Percentiles rank a stretch among this genome's conserved stretches.
Conservation (phyloP, 2,797 vertebrate genomes). For the Mus caroli region DNA sequence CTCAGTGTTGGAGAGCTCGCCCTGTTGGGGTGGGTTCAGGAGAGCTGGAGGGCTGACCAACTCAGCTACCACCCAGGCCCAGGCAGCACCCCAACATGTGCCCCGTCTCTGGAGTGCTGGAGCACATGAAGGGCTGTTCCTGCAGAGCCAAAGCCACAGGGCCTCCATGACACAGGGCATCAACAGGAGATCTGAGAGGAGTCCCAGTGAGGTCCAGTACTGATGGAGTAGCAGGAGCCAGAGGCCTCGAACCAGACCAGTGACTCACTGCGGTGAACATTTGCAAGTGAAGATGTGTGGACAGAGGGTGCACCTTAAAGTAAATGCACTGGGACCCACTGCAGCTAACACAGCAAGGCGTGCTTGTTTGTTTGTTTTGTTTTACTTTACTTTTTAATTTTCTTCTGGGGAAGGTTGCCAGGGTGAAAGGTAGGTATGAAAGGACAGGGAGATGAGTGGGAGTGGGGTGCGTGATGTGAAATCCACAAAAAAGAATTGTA, state of each 20-base stretch:
- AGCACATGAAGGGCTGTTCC: not conserved
- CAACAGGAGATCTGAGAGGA: not conserved
- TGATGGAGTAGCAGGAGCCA: not conserved
- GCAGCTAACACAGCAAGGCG: not conserved
- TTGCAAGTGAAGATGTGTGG: not conserved
- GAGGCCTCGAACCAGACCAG: not conserved
- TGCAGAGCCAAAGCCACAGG: not conserved
- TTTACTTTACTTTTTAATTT: not conserved
- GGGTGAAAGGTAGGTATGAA: not conserved
- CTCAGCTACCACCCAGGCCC: not conserved
- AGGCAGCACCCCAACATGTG: not conserved
- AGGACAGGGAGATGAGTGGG: not conserved
- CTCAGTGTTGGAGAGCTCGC: not conserved
- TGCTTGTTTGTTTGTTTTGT: not conserved
- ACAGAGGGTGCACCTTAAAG: rapidly evolving
- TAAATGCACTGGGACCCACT: not conserved
- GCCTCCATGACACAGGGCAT: not conserved
- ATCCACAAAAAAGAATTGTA: not conserved
- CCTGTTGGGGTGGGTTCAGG: not conserved
- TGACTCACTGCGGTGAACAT: not conserved
- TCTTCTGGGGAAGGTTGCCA: not conserved
- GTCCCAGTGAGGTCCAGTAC: not conserved
- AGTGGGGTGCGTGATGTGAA: not conserved
- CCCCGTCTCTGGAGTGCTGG: not conserved
- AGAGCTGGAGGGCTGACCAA: not conserved